Evolutionary conservation across 2,797 vertebrate genomes (phyloP).

Genomic region (Acrocephalus scirpaceus): DNA sequence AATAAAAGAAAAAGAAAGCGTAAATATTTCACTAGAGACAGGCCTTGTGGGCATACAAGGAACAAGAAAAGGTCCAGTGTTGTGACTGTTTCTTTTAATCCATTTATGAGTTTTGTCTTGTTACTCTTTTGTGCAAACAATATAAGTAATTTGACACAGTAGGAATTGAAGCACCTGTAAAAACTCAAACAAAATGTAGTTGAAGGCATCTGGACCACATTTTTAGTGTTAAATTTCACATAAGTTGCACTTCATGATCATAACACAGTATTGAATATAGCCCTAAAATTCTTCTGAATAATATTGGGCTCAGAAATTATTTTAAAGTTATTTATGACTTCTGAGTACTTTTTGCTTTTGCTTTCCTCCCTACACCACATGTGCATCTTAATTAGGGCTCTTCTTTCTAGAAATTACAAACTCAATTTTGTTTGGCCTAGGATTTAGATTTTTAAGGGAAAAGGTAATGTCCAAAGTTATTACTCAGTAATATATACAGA

Average conservation of each 20-base stretch:
- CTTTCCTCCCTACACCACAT: background rate
- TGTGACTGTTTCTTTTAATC: background rate
- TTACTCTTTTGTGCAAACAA: background rate
- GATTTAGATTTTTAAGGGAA: background rate
- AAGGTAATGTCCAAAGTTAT: background rate
- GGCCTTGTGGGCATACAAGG: background rate
- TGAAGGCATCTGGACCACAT: background rate
- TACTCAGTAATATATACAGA: background rate
- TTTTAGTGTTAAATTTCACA: background rate
- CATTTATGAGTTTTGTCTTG: background rate
- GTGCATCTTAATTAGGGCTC: background rate
- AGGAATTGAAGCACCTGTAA: background rate
- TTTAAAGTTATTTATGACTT: background rate
- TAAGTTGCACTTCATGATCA: background rate
- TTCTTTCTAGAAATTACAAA: background rate
- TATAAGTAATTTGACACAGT: background rate
- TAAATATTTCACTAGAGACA: background rate
- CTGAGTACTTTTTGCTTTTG: background rate
- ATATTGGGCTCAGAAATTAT: background rate
- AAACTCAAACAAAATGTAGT: background rate
- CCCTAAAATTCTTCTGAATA: background rate
- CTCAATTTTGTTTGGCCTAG: background rate
- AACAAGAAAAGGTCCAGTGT: background rate
- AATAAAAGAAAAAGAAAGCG: fast-evolving
- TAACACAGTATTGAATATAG: background rate